A percentile compares a stretch with the other conserved stretches of the same genome.
Evolutionary conservation across 2,797 vertebrate species (phyloP).

Genomic region (Argya squamiceps): DNA sequence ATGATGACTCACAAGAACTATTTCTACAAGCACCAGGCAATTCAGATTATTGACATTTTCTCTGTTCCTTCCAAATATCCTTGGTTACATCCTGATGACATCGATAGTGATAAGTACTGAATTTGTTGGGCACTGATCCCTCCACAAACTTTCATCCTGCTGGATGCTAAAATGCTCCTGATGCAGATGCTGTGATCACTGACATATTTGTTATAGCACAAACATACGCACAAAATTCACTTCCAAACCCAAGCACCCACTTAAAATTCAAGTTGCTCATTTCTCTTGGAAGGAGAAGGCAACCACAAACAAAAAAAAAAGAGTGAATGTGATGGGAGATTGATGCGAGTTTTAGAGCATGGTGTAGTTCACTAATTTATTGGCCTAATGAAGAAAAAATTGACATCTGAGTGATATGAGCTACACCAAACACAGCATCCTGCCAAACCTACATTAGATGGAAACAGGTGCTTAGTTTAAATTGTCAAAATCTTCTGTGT

Average conservation of each 20-base stretch:
- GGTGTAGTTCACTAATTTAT: background rate
- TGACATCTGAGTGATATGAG: background rate
- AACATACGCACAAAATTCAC: background rate
- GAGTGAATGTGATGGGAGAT: background rate
- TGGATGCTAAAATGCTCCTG: background rate
- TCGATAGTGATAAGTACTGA: fast-evolving
- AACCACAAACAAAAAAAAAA: background rate
- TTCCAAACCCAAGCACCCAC: background rate
- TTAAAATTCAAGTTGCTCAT: background rate
- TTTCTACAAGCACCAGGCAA: background rate
- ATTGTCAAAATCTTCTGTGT: background rate
- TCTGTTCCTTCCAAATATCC: background rate
- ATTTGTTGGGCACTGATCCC: background rate
- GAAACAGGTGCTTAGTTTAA: slow-evolving; percentile 15
- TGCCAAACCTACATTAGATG: background rate
- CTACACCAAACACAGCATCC: background rate
- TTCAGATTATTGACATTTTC: background rate
- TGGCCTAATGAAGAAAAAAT: slow-evolving; percentile 27
- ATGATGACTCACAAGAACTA: background rate
- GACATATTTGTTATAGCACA: background rate
- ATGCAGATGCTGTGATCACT: background rate
- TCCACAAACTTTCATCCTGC: background rate
- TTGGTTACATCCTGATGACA: background rate
- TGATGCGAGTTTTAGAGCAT: background rate
- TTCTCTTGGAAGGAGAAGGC: background rate